Percentiles rank a stretch among this genome's conserved stretches.
Conservation (phyloP, 2,797 vertebrate species). For the Menidia menidia region DNA sequence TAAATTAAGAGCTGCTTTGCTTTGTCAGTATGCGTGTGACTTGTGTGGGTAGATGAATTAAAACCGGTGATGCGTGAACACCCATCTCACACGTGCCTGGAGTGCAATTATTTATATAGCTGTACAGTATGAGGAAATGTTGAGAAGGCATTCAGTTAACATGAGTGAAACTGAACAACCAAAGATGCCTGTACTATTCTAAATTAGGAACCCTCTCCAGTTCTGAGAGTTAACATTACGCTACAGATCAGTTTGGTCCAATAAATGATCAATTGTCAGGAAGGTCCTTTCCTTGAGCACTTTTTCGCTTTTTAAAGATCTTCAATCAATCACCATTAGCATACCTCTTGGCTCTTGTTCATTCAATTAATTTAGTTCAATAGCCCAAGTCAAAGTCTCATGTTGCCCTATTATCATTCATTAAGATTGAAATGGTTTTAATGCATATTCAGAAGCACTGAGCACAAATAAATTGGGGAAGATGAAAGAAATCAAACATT, state of each 20-base stretch:
- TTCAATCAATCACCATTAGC: constrained; percentile 74
- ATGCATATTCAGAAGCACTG: constrained; percentile 53
- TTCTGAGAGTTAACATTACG: constrained; percentile 1
- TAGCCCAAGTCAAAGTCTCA: constrained; percentile 69
- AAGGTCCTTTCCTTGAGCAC: constrained; percentile 40
- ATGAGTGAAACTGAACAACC: not conserved
- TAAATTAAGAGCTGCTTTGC: constrained; percentile 15
- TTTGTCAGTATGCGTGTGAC: constrained; percentile 13
- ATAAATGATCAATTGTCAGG: constrained; percentile 33
- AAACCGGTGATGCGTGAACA: constrained; percentile 32
- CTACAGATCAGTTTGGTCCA: constrained; percentile 38
- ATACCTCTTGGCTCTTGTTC: constrained; percentile 66
- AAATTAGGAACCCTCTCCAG: not conserved
- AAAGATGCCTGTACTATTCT: constrained; percentile 6
- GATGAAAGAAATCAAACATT: constrained; percentile 68
- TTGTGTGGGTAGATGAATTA: constrained; percentile 21
- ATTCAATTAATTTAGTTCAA: constrained; percentile 71
- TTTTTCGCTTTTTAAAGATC: constrained; percentile 47
- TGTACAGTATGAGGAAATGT: not conserved
- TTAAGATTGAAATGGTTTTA: constrained; percentile 66
- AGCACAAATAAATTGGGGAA: constrained; percentile 54
- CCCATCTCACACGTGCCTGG: constrained; percentile 26
- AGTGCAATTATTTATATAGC: constrained; percentile 24
- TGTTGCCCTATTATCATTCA: constrained; percentile 71
- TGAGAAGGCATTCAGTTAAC: constrained; percentile 2